A percentile compares a stretch with the other conserved stretches of the same genome.
These are phyloP conservation scores for Agrypnus murinus DNA, from an alignment of 2,888 invertebrate species.

Conservation along the genomic window DNA sequence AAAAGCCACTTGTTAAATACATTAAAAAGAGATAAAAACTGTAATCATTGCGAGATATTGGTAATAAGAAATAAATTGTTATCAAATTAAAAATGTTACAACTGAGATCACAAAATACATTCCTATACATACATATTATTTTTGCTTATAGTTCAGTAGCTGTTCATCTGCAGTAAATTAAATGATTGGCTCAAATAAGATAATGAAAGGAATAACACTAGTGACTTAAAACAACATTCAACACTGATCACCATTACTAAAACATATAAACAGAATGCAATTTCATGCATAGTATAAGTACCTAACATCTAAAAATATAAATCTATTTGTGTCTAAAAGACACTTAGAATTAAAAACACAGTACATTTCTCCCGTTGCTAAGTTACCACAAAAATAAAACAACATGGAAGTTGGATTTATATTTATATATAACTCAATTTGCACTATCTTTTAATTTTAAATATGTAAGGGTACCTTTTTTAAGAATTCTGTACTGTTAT, in stretches of 20 bases:
- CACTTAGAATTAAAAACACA: slow-evolving; percentile 64
- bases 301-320: slow-evolving; percentile 63
- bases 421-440: too few species aligned
- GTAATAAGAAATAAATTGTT: too few species aligned
- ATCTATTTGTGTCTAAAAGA: slow-evolving; percentile 65
- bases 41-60: too few species aligned
- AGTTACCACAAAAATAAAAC: slow-evolving; percentile 49
- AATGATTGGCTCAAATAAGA: slow-evolving; percentile 10
- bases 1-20: not conserved
- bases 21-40: not conserved
- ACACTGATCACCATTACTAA: slow-evolving; percentile 40
- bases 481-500: too few species aligned
- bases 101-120: too few species aligned
- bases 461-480: too few species aligned
- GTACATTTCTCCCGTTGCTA: slow-evolving; percentile 65
- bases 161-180: slow-evolving; percentile 19
- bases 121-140: slow-evolving; percentile 19
- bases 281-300: slow-evolving; percentile 43
- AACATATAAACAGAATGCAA: slow-evolving; percentile 35
- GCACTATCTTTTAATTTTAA: too few species aligned
- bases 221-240: slow-evolving; percentile 23
- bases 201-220: not conserved
- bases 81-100: too few species aligned
- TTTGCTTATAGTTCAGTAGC: slow-evolving; percentile 13
- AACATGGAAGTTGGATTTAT: not conserved